Base-by-base conservation (phyloP, 2,888 invertebrate species). In the Dasypolia templi region DNA sequence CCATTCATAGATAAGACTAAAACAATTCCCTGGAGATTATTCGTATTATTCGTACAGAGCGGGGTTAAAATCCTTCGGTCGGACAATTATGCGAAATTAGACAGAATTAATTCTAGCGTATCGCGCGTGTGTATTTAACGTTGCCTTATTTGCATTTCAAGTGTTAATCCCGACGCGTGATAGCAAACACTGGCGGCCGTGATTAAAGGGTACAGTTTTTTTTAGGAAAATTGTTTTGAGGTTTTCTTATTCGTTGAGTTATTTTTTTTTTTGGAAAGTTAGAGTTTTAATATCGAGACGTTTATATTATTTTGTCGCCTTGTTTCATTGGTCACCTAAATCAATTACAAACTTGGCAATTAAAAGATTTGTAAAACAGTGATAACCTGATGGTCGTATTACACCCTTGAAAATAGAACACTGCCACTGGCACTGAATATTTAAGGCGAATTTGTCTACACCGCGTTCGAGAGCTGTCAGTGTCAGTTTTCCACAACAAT, bases 121-220 rank as follows among this genome's bases (percentile, higher is more conserved):
- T 87, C 82, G 80, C 85, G 72, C 76, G 82, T 87, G 81, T 85
- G 86, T 84, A 83, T 81, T 79, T 79, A 75, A 80, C 81, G 75
- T 84, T 79, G 73, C 69, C 86, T 76, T 83, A 87, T 90, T 90
- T 88, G 88, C 89, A 90, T 90, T 87, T 86, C 87, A 86, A 90
- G 87, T 88, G 87, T 84, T 83, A 84, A 86, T 85, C 83, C 79
- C 80, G 79, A 77, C 83, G 83, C 75, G 82, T 82, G 85, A 83
- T 82, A 83, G 77, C 83, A 87, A 86, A 86, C 81, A 85, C 73
- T 80, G 78, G 79, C 58, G 72, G 81, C 49, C 78, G 32, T 79
- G 83, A 81, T 85, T 79, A 86, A 84, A 71, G 64, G 69, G 49
- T 39, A 77, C 72, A 56, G 22, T 55, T 44, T 64, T 74, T 73